Conservation (phyloP, 2,888 invertebrate genomes). For the Ophioninae sp. region DNA sequence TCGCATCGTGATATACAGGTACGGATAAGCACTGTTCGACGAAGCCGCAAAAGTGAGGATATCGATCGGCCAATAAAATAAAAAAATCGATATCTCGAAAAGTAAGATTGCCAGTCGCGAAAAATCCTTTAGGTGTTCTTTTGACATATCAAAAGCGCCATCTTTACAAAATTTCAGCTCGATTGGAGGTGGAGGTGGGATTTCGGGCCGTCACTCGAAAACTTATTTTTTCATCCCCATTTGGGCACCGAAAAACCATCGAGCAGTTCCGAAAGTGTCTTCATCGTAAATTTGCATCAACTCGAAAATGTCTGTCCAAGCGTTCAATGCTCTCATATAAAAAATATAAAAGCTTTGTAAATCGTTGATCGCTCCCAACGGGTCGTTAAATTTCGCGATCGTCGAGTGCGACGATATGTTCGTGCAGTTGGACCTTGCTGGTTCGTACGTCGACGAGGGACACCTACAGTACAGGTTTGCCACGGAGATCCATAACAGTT, state of each 20-base stretch:
- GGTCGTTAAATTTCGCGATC: constrained; percentile 43
- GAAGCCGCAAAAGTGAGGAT: too few species aligned
- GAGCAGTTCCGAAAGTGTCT: background rate
- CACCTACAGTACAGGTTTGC: constrained; percentile 31
- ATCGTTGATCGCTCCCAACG: constrained; percentile 32
- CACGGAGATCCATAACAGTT: constrained; percentile 16
- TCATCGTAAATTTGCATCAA: background rate
- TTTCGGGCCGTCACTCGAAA: too few species aligned
- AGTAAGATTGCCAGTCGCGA: too few species aligned
- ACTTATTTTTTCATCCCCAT: background rate
- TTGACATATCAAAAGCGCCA: too few species aligned
- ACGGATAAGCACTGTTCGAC: too few species aligned
- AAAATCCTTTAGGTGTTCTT: too few species aligned
- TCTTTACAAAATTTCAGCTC: too few species aligned
- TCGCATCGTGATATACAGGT: too few species aligned
- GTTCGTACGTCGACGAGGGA: constrained; percentile 14
- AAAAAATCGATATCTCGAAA: too few species aligned
- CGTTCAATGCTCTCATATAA: background rate
- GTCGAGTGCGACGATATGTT: constrained; percentile 12
- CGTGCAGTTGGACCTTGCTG: background rate
- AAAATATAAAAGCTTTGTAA: constrained; percentile 22
- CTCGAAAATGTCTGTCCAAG: background rate
- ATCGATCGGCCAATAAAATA: too few species aligned
- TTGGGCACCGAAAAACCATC: background rate
- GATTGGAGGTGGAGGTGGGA: too few species aligned